Base-by-base conservation (phyloP, 2,888 invertebrate genomes). In the Corythucha ciliata region DNA sequence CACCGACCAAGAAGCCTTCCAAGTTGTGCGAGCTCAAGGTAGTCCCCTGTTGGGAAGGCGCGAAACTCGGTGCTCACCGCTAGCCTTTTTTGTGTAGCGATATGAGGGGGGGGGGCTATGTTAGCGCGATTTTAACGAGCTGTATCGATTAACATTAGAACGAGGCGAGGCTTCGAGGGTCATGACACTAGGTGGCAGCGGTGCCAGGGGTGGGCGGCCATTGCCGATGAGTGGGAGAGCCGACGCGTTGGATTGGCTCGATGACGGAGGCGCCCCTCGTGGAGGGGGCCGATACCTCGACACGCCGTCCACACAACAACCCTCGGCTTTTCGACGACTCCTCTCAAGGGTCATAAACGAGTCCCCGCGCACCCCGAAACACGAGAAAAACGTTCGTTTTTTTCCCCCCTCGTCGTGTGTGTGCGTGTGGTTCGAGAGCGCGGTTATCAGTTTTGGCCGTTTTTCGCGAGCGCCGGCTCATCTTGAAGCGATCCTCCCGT, bases 181-280 rank as follows among this genome's bases (percentile, higher is more conserved):
- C 25, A 29, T n/a, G n/a, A n/a, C n/a, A n/a, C 73, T 67, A 66
- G 68, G 69, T 67, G 68, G 68, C 63, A 65, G 64, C 60, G 63
- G 63, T 63, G 66, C 67, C 67, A 67, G 67, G 65, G 59, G 54
- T 57, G 57, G 53, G 63, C 65, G 63, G 62, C 63, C 60, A 57
- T 61, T 60, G 63, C 68, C 68, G 56, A 58, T 54, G 57, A 57
- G 59, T 52, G 45, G 49, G 29, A 44, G 47, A 47, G 56, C 40
- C 49, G 26, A 45, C 45, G 42, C 37, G 22, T 34, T 18, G 41
- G 24, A 25, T 44, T 18, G 25, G 44, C 14, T 18, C 7, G 36
- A 36, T 48, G 52, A 48, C 33, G 44, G 32, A 36, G 41, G 41
- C 21, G 34, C 6, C 41, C 16, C 14, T 46, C 39, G 39, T 33